phyloP scores from a whole-genome alignment of 2,888 invertebrate genomes.

The Stenodema calcarata region DNA sequence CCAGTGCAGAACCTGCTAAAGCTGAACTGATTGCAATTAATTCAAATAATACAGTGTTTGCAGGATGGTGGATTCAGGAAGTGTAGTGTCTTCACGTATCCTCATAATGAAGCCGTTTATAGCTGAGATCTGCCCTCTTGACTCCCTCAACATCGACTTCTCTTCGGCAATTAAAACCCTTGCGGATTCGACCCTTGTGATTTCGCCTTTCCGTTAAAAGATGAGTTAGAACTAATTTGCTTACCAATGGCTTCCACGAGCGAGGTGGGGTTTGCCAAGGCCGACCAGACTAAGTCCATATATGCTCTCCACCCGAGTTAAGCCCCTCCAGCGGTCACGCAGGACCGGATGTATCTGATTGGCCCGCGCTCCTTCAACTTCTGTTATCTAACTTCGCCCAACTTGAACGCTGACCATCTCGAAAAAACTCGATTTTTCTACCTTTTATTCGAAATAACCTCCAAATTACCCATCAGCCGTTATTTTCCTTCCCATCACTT shows the following conservation, averaged over 20 bases:
- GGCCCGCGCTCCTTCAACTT: not conserved
- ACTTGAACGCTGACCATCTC: not conserved
- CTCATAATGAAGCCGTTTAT: not conserved
- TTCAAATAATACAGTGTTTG: too few relatives aligned
- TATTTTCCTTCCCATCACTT: not conserved
- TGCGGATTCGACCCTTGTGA: not conserved
- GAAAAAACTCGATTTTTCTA: not conserved
- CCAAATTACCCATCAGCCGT: not conserved
- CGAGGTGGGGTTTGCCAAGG: not conserved
- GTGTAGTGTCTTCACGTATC: too few relatives aligned
- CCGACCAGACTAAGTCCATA: slow-evolving; percentile 7
- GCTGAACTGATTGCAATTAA: too few relatives aligned
- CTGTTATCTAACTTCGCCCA: slow-evolving; percentile 31
- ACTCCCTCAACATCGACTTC: not conserved
- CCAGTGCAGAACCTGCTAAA: too few relatives aligned
- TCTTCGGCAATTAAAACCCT: not conserved
- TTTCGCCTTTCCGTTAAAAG: not conserved
- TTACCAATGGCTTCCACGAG: not conserved
- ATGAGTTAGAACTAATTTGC: not conserved
- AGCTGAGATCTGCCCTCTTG: not conserved
- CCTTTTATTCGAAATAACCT: not conserved
- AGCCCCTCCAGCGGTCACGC: slow-evolving; percentile 33
- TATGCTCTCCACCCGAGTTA: not conserved
- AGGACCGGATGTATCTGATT: slow-evolving; percentile 40
- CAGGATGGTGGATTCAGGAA: too few relatives aligned